Evolutionary conservation across 2,797 vertebrate genomes (phyloP).

Genomic region (Ptychadena robeensis): DNA sequence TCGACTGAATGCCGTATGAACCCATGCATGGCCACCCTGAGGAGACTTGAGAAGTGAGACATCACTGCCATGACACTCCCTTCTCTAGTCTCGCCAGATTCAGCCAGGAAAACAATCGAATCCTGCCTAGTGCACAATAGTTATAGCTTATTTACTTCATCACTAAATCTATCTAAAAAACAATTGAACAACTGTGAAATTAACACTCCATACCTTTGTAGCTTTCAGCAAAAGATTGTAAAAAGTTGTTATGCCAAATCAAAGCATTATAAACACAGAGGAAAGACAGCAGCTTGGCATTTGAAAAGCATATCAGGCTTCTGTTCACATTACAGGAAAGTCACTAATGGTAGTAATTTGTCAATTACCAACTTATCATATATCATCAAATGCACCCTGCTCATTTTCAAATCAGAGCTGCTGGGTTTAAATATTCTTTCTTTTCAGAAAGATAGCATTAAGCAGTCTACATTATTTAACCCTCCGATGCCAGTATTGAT

Average conservation of each 20-base stretch:
- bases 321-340: constrained; percentile 52
- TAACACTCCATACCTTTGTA: not conserved
- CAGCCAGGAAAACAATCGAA: too few relatives aligned
- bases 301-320: constrained; percentile 21
- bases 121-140: too few relatives aligned
- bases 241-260: constrained; percentile 4
- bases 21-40: too few relatives aligned
- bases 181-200: too few relatives aligned
- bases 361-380: constrained; percentile 58
- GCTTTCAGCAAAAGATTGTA: not conserved
- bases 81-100: too few relatives aligned
- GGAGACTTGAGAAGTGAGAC: too few relatives aligned
- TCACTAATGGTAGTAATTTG: constrained; percentile 56
- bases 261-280: not conserved
- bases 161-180: too few relatives aligned
- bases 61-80: too few relatives aligned
- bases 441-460: constrained; percentile 12
- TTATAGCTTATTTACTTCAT: too few relatives aligned
- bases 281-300: not conserved
- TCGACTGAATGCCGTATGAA: too few relatives aligned
- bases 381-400: constrained; percentile 31
- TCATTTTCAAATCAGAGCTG: constrained; percentile 4
- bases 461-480: too few relatives aligned
- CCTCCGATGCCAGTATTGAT: too few relatives aligned
- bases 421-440: constrained; percentile 27